phyloP scores from a whole-genome alignment of 2,797 vertebrate species.

The Manis pentadactyla region DNA sequence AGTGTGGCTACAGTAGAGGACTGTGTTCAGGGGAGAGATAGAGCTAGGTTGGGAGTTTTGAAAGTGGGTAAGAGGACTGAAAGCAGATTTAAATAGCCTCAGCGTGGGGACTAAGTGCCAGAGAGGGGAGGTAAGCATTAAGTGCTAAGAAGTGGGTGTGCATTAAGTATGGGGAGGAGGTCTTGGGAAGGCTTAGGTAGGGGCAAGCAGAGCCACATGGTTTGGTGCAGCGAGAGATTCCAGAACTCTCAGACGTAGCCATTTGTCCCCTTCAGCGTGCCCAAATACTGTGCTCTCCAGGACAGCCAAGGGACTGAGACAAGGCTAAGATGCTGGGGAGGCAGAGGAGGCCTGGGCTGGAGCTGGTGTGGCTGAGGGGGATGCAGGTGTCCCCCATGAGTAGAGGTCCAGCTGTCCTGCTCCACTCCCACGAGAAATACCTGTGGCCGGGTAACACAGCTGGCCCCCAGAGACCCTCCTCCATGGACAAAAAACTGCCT shows the following conservation, averaged over 20 bases:
- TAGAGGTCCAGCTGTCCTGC: neutral
- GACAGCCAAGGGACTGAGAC: neutral
- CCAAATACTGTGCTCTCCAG: neutral
- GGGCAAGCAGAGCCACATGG: neutral
- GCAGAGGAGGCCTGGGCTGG: neutral
- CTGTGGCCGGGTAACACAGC: neutral
- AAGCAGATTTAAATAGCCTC: slow-evolving; percentile 60
- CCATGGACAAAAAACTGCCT: neutral
- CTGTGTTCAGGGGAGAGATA: neutral
- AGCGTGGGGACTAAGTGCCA: slow-evolving; percentile 43
- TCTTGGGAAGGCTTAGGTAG: neutral
- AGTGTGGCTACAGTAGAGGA: neutral
- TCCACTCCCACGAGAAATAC: neutral
- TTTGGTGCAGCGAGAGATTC: neutral
- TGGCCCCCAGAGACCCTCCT: neutral
- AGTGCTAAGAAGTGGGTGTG: slow-evolving; percentile 45
- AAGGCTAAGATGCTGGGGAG: neutral
- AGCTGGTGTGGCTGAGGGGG: neutral
- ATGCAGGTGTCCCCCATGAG: neutral
- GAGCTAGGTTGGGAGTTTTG: neutral
- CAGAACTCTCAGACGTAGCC: slow-evolving; percentile 5
- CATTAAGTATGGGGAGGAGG: slow-evolving; percentile 7
- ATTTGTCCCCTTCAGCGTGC: neutral
- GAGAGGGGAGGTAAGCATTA: neutral
- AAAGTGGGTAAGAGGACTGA: slow-evolving; percentile 47